A percentile compares a stretch with the other conserved stretches of the same genome.
Conservation (phyloP, 2,113 vertebrate species). For the Ploceus nigricollis region DNA sequence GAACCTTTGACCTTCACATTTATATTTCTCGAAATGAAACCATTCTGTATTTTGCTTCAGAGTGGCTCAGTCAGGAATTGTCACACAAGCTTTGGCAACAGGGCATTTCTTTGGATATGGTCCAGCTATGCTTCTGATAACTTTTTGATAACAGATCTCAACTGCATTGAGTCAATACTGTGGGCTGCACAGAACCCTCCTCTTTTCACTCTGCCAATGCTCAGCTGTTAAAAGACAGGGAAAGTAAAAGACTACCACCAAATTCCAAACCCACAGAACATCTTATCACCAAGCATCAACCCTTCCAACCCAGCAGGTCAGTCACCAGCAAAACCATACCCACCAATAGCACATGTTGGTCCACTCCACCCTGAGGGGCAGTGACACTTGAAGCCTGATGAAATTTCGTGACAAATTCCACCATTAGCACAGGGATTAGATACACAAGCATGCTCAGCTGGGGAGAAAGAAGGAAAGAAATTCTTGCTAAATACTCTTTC, state of each 20-base stretch:
- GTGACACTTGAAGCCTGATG: conserved; percentile 89
- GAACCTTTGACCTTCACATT: neutral
- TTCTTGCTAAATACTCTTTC: neutral
- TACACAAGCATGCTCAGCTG: conserved; percentile 91
- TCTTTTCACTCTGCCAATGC: neutral
- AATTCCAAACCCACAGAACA: neutral
- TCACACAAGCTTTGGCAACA: neutral
- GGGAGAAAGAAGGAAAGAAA: neutral
- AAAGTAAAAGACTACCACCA: neutral
- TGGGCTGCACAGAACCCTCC: neutral
- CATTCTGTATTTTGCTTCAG: neutral
- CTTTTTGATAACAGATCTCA: neutral
- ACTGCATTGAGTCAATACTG: neutral
- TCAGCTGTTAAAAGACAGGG: neutral
- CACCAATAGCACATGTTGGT: conserved; percentile 91
- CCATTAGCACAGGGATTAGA: conserved; percentile 94
- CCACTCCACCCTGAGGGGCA: conserved; percentile 92
- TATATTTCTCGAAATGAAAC: neutral
- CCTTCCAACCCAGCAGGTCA: neutral
- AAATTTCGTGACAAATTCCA: conserved; percentile 88
- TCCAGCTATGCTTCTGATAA: neutral
- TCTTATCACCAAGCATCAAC: neutral
- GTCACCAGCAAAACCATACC: conserved; percentile 7
- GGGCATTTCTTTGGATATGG: neutral
- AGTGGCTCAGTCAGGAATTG: neutral